These are phyloP conservation scores for Chorisops tibialis DNA, from an alignment of 2,888 invertebrate genomes.

Conservation along the genomic window DNA sequence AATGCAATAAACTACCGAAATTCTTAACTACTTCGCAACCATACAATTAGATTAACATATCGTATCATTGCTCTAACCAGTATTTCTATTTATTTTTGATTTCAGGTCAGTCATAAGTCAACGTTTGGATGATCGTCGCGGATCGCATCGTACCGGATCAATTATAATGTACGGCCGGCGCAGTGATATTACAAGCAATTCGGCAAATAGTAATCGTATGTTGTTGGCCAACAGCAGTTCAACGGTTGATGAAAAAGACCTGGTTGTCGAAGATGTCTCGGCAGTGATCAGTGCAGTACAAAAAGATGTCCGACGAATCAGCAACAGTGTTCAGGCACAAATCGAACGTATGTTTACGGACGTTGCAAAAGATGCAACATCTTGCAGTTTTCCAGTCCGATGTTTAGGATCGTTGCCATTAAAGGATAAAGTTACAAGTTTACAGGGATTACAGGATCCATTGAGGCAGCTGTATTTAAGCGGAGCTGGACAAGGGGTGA, in stretches of 20 bases:
- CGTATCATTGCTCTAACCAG: neutral
- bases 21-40: neutral
- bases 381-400: conserved; percentile 67
- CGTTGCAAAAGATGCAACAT: conserved; percentile 62
- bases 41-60: neutral
- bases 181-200: conserved; percentile 38
- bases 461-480: conserved; percentile 66
- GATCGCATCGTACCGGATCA: conserved; percentile 51
- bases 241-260: conserved; percentile 37
- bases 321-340: conserved; percentile 77
- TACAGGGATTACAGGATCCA: conserved; percentile 78
- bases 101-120: conserved; percentile 48
- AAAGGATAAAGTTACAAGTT: conserved; percentile 74
- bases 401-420: conserved; percentile 80
- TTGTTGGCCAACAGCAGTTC: conserved; percentile 43
- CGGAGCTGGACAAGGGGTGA: conserved; percentile 46
- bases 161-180: conserved; percentile 50
- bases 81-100: conserved; percentile 6
- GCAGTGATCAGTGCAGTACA: conserved; percentile 38
- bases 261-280: neutral
- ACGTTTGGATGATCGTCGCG: conserved; percentile 50
- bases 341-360: conserved; percentile 84
- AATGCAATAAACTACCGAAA: neutral
- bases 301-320: conserved; percentile 52
- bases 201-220: conserved; percentile 40